A percentile compares a stretch with the other conserved stretches of the same genome.
Conservation (phyloP, 1,140 invertebrate genomes). For the Hormaphis cornu region DNA sequence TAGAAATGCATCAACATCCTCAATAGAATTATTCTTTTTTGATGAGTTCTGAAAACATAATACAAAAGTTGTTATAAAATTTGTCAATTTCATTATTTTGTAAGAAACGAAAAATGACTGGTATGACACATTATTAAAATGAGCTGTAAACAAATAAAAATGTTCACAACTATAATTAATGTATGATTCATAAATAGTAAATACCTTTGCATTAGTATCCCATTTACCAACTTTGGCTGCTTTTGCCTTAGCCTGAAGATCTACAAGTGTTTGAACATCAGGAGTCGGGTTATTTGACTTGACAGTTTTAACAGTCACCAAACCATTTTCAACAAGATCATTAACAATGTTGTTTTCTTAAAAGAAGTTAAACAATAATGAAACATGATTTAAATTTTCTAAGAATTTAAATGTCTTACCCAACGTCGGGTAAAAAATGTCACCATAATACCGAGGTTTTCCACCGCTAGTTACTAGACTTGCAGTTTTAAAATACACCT, state of each 20-base stretch:
- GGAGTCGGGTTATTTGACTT: constrained; percentile 55
- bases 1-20: constrained; percentile 71
- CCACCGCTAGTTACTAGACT: constrained; percentile 11
- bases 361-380: constrained; percentile 46
- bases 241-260: constrained; percentile 87
- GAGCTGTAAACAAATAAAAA: too few relatives aligned
- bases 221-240: constrained; percentile 78
- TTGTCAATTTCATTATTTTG: too few relatives aligned
- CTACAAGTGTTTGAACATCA: constrained; percentile 59
- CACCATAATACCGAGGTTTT: constrained; percentile 7
- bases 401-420: constrained; percentile 9
- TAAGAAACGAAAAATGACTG: too few relatives aligned
- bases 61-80: neutral
- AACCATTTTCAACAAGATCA: constrained; percentile 72
- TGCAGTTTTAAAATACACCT: constrained; percentile 60
- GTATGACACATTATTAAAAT: too few relatives aligned
- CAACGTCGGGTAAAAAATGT: constrained; percentile 20
- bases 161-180: too few relatives aligned
- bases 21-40: constrained; percentile 70
- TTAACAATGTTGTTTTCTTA: constrained; percentile 81
- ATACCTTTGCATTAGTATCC: constrained; percentile 44
- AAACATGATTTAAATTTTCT: constrained; percentile 46
- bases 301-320: constrained; percentile 72
- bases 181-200: too few relatives aligned
- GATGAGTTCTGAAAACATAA: constrained; percentile 52